phyloP scores from a whole-genome alignment of 2,888 invertebrate genomes.

The Sericinus montela region DNA sequence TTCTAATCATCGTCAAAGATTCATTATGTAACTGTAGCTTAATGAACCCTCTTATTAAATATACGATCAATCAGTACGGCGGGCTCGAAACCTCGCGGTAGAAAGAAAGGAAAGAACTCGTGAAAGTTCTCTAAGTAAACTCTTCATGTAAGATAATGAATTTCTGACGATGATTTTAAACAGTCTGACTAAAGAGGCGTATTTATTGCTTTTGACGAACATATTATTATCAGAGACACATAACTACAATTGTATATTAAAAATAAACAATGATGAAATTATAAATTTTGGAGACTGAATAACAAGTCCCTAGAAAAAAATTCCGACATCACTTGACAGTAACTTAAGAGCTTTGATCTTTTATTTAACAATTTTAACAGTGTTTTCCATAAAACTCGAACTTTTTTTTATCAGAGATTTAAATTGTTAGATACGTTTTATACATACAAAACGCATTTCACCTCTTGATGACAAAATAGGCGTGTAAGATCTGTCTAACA shows the following conservation, averaged over 20 bases:
- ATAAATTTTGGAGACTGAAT: too few species aligned
- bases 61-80: not conserved
- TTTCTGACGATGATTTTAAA: slow-evolving; percentile 26
- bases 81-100: slow-evolving; percentile 1
- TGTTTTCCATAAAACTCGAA: too few species aligned
- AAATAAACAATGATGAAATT: not conserved
- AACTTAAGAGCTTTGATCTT: too few species aligned
- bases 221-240: slow-evolving; percentile 37
- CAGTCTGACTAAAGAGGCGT: slow-evolving; percentile 39
- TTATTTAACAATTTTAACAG: too few species aligned
- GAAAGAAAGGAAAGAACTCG: slow-evolving; percentile 28
- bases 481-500: too few species aligned
- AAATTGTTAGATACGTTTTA: too few species aligned
- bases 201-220: slow-evolving; percentile 53
- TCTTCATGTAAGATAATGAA: slow-evolving; percentile 27
- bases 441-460: too few species aligned
- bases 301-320: too few species aligned
- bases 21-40: not conserved
- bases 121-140: slow-evolving; percentile 23
- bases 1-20: not conserved
- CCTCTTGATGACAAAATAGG: too few species aligned
- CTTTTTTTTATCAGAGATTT: too few species aligned
- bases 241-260: not conserved
- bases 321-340: too few species aligned
- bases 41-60: not conserved